Evolutionary conservation across 2,888 invertebrate species (phyloP), one percentile per base, ranked within the genome.

Genomic region (Tethea ocularis): DNA sequence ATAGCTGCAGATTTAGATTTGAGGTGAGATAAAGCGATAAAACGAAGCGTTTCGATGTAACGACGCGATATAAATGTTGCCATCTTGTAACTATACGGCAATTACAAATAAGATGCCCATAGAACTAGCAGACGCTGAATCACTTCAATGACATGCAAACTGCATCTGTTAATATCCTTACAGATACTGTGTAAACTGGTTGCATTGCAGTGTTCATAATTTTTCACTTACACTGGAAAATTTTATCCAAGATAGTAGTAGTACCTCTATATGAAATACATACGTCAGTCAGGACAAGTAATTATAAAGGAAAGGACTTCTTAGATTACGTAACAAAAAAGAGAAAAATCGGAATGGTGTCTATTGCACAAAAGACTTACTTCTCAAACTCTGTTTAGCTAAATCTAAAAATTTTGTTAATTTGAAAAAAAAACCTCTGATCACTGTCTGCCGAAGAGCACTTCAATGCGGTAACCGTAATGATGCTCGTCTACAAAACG

Each of bases 21-120:
- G 11, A 54, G 54, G 33, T 54, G 22, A 33, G 54, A 54, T 54
- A 54, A 54, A 53, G 54, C 33, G 54, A 54, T 54, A 54, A 54
- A 11, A 54, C 54, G 54, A 15, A 54, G 29, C 17, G 13, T 20
- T 20, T 29, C 22, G 54, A 54, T 54, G 20, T 33, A 54, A 54
- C 17, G 54, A 33, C 33, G 54, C 36, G 54, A 54, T 54, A 54
- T 54, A 20, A 20, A 20, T 33, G 33, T 33, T 54, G 54, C 29
- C 20, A 33, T 46, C 46, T 8, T 46, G 41, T 41, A 41, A 41
- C 41, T 41, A n/a, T 46, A 46, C 20, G 46, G 46, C 46, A 46
- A 46, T 46, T 46, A 46, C 46, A 46, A 46, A 46, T 46, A 46
- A 20, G 46, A 46, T n/a, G 17, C 46, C 20, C 38, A 15, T 38